Base-by-base conservation (phyloP, 2,888 invertebrate genomes). In the Aspidapion aeneum region DNA sequence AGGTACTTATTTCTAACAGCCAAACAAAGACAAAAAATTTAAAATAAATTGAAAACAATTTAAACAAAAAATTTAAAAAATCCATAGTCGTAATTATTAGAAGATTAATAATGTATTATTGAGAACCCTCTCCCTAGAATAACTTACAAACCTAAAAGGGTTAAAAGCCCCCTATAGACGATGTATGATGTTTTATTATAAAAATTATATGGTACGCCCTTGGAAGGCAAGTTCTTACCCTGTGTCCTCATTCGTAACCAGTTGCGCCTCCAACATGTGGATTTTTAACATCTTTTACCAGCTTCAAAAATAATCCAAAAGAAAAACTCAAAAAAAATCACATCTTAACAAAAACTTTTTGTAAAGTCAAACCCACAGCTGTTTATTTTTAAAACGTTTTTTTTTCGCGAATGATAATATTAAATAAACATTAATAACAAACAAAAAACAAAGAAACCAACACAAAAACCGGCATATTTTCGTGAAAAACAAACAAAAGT, bases 231-330 rank as follows among this genome's bases (percentile, higher is more conserved):
- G 35, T n/a, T 49, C 74, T 73, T 72, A 79, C 79, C 78, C 78
- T 22, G 75, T 75, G 67, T 71, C 75, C 66, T 89, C 88, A 78
- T 86, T 87, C 78, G 84, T 88, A 79, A 88, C 87, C 75, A 89
- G 85, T 74, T 88, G 88, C 76, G 35, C 35, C 35, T 89, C 89
- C 82, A 89, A 82, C 88, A 89, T 88, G 79, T 89, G 89, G 82
- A 89, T 89, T 83, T 89, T 89, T 81, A 89, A 81, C 89, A 89
- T 89, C 74, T 72, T 82, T 65, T 71, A 74, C 35, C 62, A 49
- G 50, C 35, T 21, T 52, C 63, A n/a, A 62, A 66, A 65, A 22
- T 68, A 69, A 71, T 71, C 69, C 75, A 68, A 68, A 62, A 63
- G 57, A 64, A 48, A 5, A 16, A 63, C 63, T 21, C 20, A 21